These are phyloP conservation scores for Adelphocoris suturalis DNA, from an alignment of 2,888 invertebrate genomes.

Conservation along the genomic window DNA sequence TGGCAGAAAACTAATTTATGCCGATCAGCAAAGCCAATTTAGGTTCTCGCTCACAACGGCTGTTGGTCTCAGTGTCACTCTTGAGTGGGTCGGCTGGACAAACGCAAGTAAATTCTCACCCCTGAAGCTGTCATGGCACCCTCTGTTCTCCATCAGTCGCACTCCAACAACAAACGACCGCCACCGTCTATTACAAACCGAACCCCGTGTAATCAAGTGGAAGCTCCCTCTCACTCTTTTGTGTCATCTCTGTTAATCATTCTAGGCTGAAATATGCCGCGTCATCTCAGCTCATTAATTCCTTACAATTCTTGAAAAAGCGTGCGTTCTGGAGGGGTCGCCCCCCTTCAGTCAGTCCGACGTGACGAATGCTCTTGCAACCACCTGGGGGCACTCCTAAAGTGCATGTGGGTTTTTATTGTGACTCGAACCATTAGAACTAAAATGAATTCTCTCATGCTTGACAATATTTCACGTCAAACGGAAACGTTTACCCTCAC, in stretches of 20 bases:
- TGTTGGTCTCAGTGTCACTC: slow-evolving; percentile 14
- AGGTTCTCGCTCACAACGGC: neutral
- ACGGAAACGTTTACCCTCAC: slow-evolving; percentile 23
- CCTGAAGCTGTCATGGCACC: neutral
- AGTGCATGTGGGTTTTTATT: slow-evolving; percentile 62
- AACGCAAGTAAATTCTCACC: slow-evolving; percentile 37
- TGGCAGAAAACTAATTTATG: too few relatives aligned
- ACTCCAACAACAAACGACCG: slow-evolving; percentile 28
- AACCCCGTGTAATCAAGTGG: slow-evolving; percentile 64
- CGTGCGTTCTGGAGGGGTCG: slow-evolving; percentile 32
- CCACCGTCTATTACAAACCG: slow-evolving; percentile 37
- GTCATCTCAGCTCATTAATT: slow-evolving; percentile 69
- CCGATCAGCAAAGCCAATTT: neutral
- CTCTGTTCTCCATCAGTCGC: neutral
- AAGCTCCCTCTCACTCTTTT: slow-evolving; percentile 57
- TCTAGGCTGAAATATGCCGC: slow-evolving; percentile 61
- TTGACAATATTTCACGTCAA: slow-evolving; percentile 27
- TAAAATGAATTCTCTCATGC: slow-evolving; percentile 16
- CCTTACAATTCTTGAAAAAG: slow-evolving; percentile 54
- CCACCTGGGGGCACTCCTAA: slow-evolving; percentile 59
- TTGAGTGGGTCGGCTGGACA: neutral
- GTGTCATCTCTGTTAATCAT: slow-evolving; percentile 60
- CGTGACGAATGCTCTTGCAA: slow-evolving; percentile 64
- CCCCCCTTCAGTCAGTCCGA: slow-evolving; percentile 51
- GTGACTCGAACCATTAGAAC: slow-evolving; percentile 49